phyloP scores from a whole-genome alignment of 2,113 vertebrate species.

The Anarrhichthys ocellatus region DNA sequence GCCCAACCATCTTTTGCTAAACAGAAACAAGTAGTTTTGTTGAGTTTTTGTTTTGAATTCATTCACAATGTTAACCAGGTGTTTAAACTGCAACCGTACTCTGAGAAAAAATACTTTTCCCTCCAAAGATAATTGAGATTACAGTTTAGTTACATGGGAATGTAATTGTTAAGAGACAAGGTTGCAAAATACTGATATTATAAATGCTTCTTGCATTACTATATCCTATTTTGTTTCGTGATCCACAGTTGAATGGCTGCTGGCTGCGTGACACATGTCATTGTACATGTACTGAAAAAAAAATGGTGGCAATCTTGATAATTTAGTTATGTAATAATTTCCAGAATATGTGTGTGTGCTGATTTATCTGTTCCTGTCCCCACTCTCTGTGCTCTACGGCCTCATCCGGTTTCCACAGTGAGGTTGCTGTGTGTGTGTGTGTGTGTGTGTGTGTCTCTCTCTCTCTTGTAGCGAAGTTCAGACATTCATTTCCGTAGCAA shows the following conservation, averaged over 20 bases:
- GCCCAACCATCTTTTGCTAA: neutral
- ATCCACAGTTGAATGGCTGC: neutral
- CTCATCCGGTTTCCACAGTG: constrained; percentile 19
- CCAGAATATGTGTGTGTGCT: neutral
- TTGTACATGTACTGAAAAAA: neutral
- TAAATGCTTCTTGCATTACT: neutral
- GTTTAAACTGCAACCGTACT: neutral
- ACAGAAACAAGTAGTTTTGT: neutral
- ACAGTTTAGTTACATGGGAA: neutral
- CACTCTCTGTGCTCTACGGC: constrained; percentile 12
- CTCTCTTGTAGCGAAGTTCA: constrained; percentile 21
- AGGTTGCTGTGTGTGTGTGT: constrained; percentile 21
- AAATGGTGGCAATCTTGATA: neutral
- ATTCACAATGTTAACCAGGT: neutral
- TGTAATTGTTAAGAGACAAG: neutral
- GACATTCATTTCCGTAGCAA: constrained; percentile 55
- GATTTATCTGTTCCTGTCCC: constrained; percentile 19
- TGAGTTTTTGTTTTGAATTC: neutral
- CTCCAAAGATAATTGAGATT: neutral
- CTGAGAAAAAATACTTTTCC: neutral
- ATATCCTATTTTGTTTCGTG: neutral
- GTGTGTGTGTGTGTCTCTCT: constrained; percentile 9
- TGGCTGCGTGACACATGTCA: neutral
- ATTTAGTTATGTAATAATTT: constrained; percentile 1
- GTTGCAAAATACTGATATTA: neutral